Evolutionary conservation across 2,888 invertebrate genomes (phyloP), one percentile per base, ranked within the genome.

Genomic region (Lasioglossum oenotherae): DNA sequence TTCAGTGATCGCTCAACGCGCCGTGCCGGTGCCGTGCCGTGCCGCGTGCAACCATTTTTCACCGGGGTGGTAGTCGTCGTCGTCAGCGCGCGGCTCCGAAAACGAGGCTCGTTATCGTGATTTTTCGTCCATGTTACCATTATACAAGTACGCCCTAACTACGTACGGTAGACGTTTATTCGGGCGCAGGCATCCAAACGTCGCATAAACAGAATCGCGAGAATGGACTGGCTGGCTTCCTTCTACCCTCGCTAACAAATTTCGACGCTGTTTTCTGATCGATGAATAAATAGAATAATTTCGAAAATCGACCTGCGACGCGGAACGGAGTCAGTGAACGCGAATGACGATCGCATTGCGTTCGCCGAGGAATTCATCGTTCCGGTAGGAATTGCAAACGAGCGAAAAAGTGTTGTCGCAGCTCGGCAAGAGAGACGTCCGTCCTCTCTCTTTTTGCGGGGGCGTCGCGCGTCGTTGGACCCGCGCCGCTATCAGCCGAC

Each of bases 21-120:
- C 10, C 69, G 76, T 57, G n/a, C n/a, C 23, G 38, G 12, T n/a
- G 69, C 69, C 38, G 69, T 35, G 38, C 38, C 4, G 38, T 12
- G 69, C 69, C 69, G 69, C 46, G 77, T 8, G 53, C 85, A 82
- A 87, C 84, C 86, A 81, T 90, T 90, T 88, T 78, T 85, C 86
- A 90, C 85, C 83, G 83, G 78, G 83, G 57, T 78, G 83, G 57
- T 78, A 78, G 83, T 79, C 78, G 72, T 64, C 72, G 83, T 78
- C 44, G 69, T 16, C n/a, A 6, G 41, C 14, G n/a, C 49, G 19
- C 53, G 53, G 12, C 80, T 80, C 82, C 89, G 82, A 90, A 85
- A 82, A 82, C 80, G 74, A 79, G 53, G 76, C 88, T 90, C 90
- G 90, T 90, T 90, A 90, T 87, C 90, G 89, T 85, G 91, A 90